Evolutionary conservation across 2,797 vertebrate species (phyloP), one percentile per base, ranked within the genome.

Genomic region (Leptodactylus fallax): DNA sequence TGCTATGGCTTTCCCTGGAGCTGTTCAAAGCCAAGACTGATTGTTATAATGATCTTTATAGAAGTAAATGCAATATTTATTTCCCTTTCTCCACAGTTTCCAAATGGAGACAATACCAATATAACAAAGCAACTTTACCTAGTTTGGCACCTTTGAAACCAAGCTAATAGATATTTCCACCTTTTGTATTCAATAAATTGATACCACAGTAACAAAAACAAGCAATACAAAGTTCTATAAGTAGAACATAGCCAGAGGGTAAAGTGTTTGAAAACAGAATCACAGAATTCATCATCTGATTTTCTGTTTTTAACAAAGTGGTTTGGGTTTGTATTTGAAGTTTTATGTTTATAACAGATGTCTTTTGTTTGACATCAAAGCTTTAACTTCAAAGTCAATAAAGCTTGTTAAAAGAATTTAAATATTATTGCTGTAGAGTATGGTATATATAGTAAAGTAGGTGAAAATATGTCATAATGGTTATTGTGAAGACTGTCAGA

Each of bases 361-460:
- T 53, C 76, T 86, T 86, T 86, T 79, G 56, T 86, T 79, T 65
- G 60, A 79, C 60, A 53, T 86, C 74, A 86, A 86, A 86, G 74
- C 61, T 67, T 65, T 55, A 67, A 76, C 84, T 86, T 86, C 74
- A 86, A 86, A 79, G 76, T 74, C 19, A 84, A 76, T 74, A 72
- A 47, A 74, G 21, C 27, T 60, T 72, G 53, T 58, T 74, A 84
- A 84, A 60, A 13, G 47, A 13, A 58, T 69, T 83, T 55, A 58
- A 36, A 84, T 72, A 84, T 3, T 49, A 76, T 69, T 49, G 8
- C 69, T 69, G 16, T 19, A 14, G n/a, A 61, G 53, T 36, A 72
- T 82, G 67, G 14, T n/a, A 56, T 69, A 53, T n/a, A 76, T 51
- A 53, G 21, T 53, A 51, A 76, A 76, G 17, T 76, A 76, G 72